Base-by-base conservation (phyloP, 2,113 vertebrate genomes). In the Platichthys flesus region DNA sequence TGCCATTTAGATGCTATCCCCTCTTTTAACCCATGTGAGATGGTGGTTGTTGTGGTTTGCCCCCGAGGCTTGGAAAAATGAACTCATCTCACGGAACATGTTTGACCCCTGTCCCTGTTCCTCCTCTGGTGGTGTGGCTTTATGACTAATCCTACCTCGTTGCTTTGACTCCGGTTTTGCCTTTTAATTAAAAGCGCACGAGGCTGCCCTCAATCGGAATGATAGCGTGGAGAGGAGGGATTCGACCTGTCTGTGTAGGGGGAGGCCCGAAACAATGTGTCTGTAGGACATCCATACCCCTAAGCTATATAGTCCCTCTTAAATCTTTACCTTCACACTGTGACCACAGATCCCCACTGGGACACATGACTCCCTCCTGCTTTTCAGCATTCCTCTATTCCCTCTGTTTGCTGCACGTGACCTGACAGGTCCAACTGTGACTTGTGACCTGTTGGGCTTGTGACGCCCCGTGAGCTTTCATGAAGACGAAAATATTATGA, bases 121-220 rank as follows among this genome's bases (percentile, higher is more conserved):
- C 67, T 49, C 47, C 37, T 57, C 58, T 63, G 67, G 57, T 60
- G 78, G 54, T 59, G n/a, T 67, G 47, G 24, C 78, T 84, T 88
- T 57, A 74, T 58, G 57, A 71, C 64, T 67, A 67, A 71, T 60
- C 62, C 67, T 31, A 76, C 52, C 49, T 57, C 28, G 54, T 67
- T 78, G 67, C 79, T 81, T 75, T 84, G 62, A 79, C 78, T 81
- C 54, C 26, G 49, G 62, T 59, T 65, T 76, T 67, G 68, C 86
- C 81, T 78, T 91, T 79, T 88, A 82, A 93, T 86, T 77, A 85
- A 88, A 85, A 76, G 65, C 67, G 63, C 67, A 52, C 45, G 56
- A 73, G 56, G 58, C 65, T 16, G 56, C 57, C 74, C 90, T 88
- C 82, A 90, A 91, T 82, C 59, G 56, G 58, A 85, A 67, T 77